Base-by-base conservation (phyloP, 2,888 invertebrate genomes). In the Chaetogeoica ovagalla region DNA sequence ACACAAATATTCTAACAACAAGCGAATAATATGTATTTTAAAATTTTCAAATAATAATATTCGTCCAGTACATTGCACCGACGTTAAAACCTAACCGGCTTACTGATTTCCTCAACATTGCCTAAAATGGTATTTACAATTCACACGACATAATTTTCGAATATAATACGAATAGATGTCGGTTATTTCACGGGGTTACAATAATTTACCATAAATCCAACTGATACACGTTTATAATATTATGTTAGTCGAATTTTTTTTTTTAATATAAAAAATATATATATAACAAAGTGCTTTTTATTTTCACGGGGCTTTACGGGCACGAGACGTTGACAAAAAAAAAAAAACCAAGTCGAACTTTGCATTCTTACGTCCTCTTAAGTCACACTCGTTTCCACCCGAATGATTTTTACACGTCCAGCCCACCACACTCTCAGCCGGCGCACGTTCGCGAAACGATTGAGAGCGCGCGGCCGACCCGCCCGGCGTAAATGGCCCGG, bases 261-360 rank as follows among this genome's bases (percentile, higher is more conserved):
- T 15, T 66, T 66, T 21, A 57, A 2, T 13, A 0, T 19, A 15
- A 8, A 37, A 66, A 48, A 7, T 21, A 70, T 15, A 39, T 15
- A 9, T 15, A 39, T 15, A 17, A 23, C 19, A n/a, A n/a, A n/a
- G 43, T 23, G 23, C 43, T 17, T 72, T 72, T 72, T 48, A 48
- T 48, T 60, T 72, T 9, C 43, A 60, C 43, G 17, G 11, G 59
- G 11, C 21, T 71, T 60, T 59, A 43, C 43, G 11, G 30, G 21
- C 19, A 19, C 59, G 23, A 23, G 43, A 48, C 70, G 39, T 72
- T 60, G 72, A 72, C 48, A 60, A 72, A 30, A 30, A 30, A 60
- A 72, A 30, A 60, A 72, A 72, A 72, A 23, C 23, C 43, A 43
- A 72, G 60, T 72, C 60, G 23, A 60, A 72, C 72, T 60, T 72